A percentile compares a stretch with the other conserved stretches of the same genome.
These are phyloP conservation scores for Lithodes maja DNA, from an alignment of 2,888 invertebrate genomes.

Conservation along the genomic window DNA sequence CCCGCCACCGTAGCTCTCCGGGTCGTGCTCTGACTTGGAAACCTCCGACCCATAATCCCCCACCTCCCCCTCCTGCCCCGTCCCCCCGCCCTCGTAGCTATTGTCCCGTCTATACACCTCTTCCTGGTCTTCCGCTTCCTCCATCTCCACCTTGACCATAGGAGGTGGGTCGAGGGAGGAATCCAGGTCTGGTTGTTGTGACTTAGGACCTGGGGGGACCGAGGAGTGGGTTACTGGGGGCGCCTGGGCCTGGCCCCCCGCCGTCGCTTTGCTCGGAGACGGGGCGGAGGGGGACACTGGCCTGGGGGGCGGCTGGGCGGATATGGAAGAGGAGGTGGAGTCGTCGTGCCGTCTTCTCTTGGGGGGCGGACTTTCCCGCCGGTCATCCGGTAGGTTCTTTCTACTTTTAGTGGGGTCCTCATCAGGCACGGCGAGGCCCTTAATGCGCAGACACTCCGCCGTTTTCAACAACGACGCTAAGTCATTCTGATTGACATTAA, in stretches of 20 bases:
- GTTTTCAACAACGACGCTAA: slow-evolving; percentile 65
- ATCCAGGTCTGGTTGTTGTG: slow-evolving; percentile 13
- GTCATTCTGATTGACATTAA: slow-evolving; percentile 68
- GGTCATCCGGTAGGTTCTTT: slow-evolving; percentile 44
- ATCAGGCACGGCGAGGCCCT: slow-evolving; percentile 63
- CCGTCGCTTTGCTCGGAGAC: slow-evolving; percentile 29
- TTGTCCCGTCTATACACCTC: slow-evolving; percentile 57
- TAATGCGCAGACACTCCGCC: slow-evolving; percentile 64
- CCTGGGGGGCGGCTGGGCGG: slow-evolving; percentile 25
- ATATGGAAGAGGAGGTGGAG: slow-evolving; percentile 33
- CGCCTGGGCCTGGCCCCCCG: slow-evolving; percentile 11
- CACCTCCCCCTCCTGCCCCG: slow-evolving; percentile 41
- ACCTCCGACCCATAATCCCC: slow-evolving; percentile 55
- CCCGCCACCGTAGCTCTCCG: slow-evolving; percentile 44
- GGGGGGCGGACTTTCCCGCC: slow-evolving; percentile 59
- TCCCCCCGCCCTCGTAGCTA: slow-evolving; percentile 50
- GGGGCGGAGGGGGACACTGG: slow-evolving; percentile 43
- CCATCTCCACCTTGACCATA: slow-evolving; percentile 66
- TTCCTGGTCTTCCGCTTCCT: slow-evolving; percentile 60
- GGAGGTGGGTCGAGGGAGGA: slow-evolving; percentile 46
- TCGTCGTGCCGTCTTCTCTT: slow-evolving; percentile 66
- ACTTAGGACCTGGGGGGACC: slow-evolving; percentile 6
- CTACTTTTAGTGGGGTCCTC: slow-evolving; percentile 56
- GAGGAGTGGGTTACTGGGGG: slow-evolving; percentile 26
- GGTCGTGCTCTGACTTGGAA: slow-evolving; percentile 65